Base-by-base conservation (phyloP, 2,797 vertebrate genomes). In the Rousettus madagascariensis region DNA sequence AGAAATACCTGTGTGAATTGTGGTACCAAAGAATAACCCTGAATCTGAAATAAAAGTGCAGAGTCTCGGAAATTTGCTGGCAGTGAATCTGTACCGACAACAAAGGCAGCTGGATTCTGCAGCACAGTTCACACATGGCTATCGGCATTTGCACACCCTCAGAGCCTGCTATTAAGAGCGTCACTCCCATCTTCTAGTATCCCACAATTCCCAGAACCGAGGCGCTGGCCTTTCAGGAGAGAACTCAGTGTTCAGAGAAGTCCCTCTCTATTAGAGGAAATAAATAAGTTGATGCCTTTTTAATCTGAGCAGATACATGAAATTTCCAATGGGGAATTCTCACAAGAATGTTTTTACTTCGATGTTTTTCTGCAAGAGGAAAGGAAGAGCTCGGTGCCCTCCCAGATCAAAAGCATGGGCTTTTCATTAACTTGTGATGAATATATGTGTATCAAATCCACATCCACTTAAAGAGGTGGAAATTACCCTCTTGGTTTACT, bases 391-490 rank as follows among this genome's bases (percentile, higher is more conserved):
- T 82, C 36, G 30, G 17, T 80, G n/a, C 75, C 84, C 51, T 95
- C 63, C 80, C 0, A 83, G 55, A 88, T 71, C 85, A 33, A 97
- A 96, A 96, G 33, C 59, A 93, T 8, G 6, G 88, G 68, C 86
- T 93, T 97, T 91, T 96, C 96, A 96, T 97, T 96, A 96, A 91
- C 91, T 97, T 3, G 33, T 75, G 86, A 95, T 94, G 94, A 95
- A 94, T 91, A 92, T 63, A 77, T 86, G 89, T 90, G 69, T 86
- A 78, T 91, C 90, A 95, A 95, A 95, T 83, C 66, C 77, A 79
- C 80, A 90, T 71, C 71, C 63, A 71, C 92, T 93, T 94, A 61
- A 96, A 93, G 92, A 95, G 71, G 36, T 55, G 53, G 71, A 93
- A 96, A 97, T 92, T 97, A 94, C 71, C 92, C 93, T 94, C 65